Evolutionary conservation across 2,113 vertebrate genomes (phyloP).

Genomic region (Ophthalmolycus amberensis): DNA sequence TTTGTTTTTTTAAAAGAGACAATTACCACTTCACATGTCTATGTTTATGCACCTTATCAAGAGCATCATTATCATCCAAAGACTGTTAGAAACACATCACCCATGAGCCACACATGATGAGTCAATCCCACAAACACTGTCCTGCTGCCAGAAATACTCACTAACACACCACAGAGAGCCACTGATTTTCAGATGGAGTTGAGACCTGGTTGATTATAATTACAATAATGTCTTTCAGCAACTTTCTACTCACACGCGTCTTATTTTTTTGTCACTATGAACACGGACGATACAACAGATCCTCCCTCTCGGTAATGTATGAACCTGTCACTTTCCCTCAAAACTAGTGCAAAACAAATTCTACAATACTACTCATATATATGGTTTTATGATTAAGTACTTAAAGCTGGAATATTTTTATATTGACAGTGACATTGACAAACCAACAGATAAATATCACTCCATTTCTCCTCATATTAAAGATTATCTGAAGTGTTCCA

Average conservation of each 20-base stretch:
- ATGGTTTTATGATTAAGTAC: not conserved
- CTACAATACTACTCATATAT: not conserved
- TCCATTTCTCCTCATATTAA: not conserved
- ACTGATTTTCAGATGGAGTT: not conserved
- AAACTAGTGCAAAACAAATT: not conserved
- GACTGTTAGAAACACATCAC: not conserved
- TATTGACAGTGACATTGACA: not conserved
- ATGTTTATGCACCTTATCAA: not conserved
- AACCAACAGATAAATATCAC: not conserved
- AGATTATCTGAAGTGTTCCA: not conserved
- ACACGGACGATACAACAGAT: not conserved
- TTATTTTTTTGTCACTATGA: conserved; percentile 10
- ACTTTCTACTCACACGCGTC: not conserved
- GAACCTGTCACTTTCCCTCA: not conserved
- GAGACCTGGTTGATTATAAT: not conserved
- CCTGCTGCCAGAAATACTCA: not conserved
- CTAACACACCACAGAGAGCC: not conserved
- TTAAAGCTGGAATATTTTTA: not conserved
- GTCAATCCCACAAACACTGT: not conserved
- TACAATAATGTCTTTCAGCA: not conserved
- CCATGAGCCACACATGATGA: not conserved
- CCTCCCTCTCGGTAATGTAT: not conserved
- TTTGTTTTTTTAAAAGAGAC: not conserved
- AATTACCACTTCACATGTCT: not conserved
- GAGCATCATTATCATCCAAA: not conserved